Conservation (phyloP, 1,140 invertebrate genomes). For the Anastrepha ludens region DNA sequence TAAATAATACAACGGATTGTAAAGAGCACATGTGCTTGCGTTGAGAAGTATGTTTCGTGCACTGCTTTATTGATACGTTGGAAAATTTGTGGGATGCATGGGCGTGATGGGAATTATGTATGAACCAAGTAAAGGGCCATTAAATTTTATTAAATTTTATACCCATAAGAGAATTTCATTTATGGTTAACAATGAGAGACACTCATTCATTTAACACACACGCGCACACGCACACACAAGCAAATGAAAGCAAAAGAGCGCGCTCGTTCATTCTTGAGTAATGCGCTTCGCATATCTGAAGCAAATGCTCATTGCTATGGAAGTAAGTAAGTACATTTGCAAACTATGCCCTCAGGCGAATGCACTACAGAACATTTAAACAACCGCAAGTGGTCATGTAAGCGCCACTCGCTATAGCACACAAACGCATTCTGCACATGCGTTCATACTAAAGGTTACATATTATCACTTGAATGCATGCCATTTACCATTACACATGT, state of each 20-base stretch:
- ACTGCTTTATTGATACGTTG: not conserved
- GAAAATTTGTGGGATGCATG: not conserved
- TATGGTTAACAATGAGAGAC: not conserved
- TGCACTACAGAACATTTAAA: not conserved
- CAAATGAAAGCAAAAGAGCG: not conserved
- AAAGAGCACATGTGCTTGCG: not conserved
- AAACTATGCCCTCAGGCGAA: not conserved
- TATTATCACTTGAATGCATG: not conserved
- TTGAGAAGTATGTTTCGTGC: not conserved
- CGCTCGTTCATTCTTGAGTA: not conserved
- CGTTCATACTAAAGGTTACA: not conserved
- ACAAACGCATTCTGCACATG: not conserved
- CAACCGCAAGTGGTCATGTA: not conserved
- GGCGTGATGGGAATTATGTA: not conserved
- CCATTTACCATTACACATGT: too few species aligned
- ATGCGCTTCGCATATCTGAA: not conserved
- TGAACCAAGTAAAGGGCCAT: not conserved
- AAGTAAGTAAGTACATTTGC: not conserved
- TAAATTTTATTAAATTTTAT: slow-evolving; percentile 1
- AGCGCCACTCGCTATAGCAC: not conserved
- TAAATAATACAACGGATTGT: too few species aligned
- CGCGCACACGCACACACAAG: not conserved
- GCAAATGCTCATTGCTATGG: not conserved
- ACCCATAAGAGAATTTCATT: not conserved
- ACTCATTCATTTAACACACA: not conserved